A percentile compares a stretch with the other conserved stretches of the same genome.
Evolutionary conservation across 1,140 invertebrate genomes (phyloP).

Genomic region (Lucilia sericata): DNA sequence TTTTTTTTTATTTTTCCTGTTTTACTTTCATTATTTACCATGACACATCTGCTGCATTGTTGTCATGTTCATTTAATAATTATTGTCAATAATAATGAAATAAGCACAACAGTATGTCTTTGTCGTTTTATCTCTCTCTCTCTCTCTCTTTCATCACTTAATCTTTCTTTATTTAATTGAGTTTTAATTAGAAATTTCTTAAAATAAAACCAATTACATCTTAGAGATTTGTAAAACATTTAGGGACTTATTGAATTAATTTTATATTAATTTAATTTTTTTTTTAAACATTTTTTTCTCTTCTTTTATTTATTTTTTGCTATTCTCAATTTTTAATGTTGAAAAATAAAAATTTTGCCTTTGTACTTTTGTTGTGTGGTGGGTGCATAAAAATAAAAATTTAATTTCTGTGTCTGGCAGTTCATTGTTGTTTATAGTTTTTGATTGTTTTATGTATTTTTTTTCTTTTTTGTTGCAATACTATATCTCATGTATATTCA

Average conservation of each 20-base stretch:
- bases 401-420: not conserved
- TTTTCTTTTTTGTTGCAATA: not conserved
- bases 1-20: not conserved
- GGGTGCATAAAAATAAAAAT: not conserved
- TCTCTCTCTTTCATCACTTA: not conserved
- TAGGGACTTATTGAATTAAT: not conserved
- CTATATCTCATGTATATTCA: not conserved
- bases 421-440: constrained; percentile 21
- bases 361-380: no score
- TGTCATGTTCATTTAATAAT: constrained; percentile 20
- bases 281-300: not conserved
- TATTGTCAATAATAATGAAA: constrained; percentile 18
- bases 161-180: constrained; percentile 1
- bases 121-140: not conserved
- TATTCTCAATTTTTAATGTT: not conserved
- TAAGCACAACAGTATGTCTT: constrained; percentile 6
- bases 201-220: not conserved
- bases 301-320: not conserved
- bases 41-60: constrained; percentile 15
- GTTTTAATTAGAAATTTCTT: constrained; percentile 13
- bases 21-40: not conserved
- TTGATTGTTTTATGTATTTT: not conserved
- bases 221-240: not conserved
- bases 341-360: no score
- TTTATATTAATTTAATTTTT: not conserved